phyloP scores from a whole-genome alignment of 2,888 invertebrate genomes.

The Xanthia togata region DNA sequence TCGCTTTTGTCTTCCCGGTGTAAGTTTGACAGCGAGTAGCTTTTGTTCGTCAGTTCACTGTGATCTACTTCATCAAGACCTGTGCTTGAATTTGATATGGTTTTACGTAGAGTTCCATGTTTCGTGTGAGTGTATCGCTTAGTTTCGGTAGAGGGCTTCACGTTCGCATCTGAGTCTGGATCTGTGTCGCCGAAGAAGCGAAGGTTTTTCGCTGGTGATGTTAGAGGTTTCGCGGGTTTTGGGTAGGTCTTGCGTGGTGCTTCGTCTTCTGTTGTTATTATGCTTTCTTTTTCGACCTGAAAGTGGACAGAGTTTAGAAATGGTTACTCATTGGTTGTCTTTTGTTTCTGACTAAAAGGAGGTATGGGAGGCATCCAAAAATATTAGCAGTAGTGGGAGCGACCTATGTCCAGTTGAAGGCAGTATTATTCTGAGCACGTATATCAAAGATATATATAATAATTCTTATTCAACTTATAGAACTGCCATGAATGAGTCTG shows the following conservation, averaged over 20 bases:
- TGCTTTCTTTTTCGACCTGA: conserved; percentile 87
- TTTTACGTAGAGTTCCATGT: conserved; percentile 83
- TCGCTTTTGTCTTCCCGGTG: conserved; percentile 80
- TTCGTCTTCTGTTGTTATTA: conserved; percentile 91
- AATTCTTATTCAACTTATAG: too few species aligned
- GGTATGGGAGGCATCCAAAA: neutral
- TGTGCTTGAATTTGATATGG: conserved; percentile 85
- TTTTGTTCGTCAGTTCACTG: conserved; percentile 81
- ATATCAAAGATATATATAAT: neutral
- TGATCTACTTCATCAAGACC: conserved; percentile 86
- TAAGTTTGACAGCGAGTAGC: conserved; percentile 85
- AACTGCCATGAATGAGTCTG: neutral
- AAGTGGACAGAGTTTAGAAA: conserved; percentile 11
- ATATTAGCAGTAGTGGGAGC: neutral
- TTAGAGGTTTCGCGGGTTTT: conserved; percentile 78
- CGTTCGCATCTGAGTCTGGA: conserved; percentile 92
- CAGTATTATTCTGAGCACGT: neutral
- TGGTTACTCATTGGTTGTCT: neutral
- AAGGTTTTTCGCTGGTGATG: conserved; percentile 92
- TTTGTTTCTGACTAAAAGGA: neutral
- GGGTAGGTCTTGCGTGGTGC: conserved; percentile 82
- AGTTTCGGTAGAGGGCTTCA: conserved; percentile 78
- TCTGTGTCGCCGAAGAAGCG: conserved; percentile 96
- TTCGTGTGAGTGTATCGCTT: conserved; percentile 77
- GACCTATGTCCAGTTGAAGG: too few species aligned